Evolutionary conservation across 1,140 invertebrate genomes (phyloP).

Genomic region (Drosophila carrolli): DNA sequence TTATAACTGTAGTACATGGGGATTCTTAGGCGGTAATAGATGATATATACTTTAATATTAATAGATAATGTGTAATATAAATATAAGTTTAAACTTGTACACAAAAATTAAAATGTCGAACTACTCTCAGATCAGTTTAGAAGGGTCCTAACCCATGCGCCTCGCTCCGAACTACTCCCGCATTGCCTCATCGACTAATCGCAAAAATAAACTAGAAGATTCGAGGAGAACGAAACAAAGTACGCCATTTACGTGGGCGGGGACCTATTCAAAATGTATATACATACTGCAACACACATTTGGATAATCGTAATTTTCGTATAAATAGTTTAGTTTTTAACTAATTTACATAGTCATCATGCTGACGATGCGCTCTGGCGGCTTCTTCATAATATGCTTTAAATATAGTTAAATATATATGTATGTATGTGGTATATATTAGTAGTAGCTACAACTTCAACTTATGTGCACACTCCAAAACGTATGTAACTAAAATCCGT

Average conservation of each 20-base stretch:
- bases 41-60: constrained; percentile 73
- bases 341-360: constrained; percentile 80
- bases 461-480: constrained; percentile 70
- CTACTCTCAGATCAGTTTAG: constrained; percentile 40
- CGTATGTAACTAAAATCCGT: constrained; percentile 62
- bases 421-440: constrained; percentile 49
- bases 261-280: constrained; percentile 52
- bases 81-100: constrained; percentile 78
- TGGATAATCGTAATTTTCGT: constrained; percentile 67
- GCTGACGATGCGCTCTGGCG: constrained; percentile 78
- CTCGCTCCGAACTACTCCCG: constrained; percentile 6
- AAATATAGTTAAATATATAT: constrained; percentile 57
- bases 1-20: constrained; percentile 78
- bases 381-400: constrained; percentile 60
- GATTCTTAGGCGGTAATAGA: constrained; percentile 67
- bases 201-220: constrained; percentile 15
- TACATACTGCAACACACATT: constrained; percentile 72
- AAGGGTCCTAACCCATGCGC: constrained; percentile 12
- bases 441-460: constrained; percentile 80
- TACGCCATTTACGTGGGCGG: constrained; percentile 1
- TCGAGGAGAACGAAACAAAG: constrained; percentile 14
- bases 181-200: constrained; percentile 6
- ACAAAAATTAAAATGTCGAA: constrained; percentile 75
- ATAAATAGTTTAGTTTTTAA: constrained; percentile 83
- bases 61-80: constrained; percentile 67